These are phyloP conservation scores for Stigmatopora nigra DNA, from an alignment of 2,113 vertebrate species.

Conservation along the genomic window DNA sequence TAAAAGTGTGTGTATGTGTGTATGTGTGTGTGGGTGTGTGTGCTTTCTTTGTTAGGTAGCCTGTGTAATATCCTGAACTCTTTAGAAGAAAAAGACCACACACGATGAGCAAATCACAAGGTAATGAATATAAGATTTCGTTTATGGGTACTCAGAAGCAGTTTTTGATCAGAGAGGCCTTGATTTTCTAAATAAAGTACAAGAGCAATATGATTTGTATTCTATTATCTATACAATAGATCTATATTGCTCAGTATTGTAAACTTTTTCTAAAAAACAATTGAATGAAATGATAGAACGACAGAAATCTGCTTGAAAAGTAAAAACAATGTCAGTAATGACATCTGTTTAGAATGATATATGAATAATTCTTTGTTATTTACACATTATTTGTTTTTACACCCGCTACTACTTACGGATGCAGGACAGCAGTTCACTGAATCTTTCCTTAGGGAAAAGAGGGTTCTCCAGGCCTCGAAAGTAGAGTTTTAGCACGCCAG, in stretches of 20 bases:
- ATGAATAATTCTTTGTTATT: too few relatives aligned
- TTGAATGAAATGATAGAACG: not conserved
- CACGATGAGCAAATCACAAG: constrained; percentile 17
- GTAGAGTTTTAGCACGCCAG: constrained; percentile 95
- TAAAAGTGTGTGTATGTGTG: not conserved
- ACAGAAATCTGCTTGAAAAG: not conserved
- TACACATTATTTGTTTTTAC: too few relatives aligned
- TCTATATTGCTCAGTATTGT: too few relatives aligned
- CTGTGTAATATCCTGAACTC: constrained; percentile 19
- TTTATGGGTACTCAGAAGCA: constrained; percentile 8
- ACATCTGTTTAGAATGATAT: not conserved
- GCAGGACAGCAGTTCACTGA: constrained; percentile 93
- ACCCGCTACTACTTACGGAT: constrained; percentile 79
- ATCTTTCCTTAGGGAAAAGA: constrained; percentile 98
- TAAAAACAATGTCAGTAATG: not conserved
- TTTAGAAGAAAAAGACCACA: constrained; percentile 11
- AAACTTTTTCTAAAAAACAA: too few relatives aligned
- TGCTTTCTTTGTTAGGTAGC: constrained; percentile 13
- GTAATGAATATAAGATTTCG: constrained; percentile 30
- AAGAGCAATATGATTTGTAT: too few relatives aligned
- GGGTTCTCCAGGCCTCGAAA: constrained; percentile 97
- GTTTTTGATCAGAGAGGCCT: constrained; percentile 1
- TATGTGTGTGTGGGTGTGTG: too few relatives aligned
- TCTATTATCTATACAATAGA: too few relatives aligned
- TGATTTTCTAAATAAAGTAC: too few relatives aligned